Percentiles rank a stretch among this genome's conserved stretches.
These are phyloP conservation scores for Oreochromis aureus DNA, from an alignment of 2,113 vertebrate genomes.

Conservation along the genomic window DNA sequence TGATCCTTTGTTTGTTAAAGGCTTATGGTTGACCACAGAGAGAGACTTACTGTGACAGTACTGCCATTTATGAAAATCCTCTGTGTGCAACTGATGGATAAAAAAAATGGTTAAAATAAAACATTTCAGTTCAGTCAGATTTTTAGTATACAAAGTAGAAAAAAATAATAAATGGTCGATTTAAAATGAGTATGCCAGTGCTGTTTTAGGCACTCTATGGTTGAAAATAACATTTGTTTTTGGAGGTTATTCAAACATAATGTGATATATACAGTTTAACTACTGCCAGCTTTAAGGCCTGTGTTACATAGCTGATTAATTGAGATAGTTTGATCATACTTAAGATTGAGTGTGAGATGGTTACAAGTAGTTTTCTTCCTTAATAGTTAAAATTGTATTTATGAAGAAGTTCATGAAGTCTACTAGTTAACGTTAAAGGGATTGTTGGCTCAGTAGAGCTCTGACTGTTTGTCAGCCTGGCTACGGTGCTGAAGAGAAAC, in stretches of 20 bases:
- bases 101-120: background rate
- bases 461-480: rapidly evolving
- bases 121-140: rapidly evolving
- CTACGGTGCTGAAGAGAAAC: background rate
- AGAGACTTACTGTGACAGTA: background rate
- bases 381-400: too few relatives aligned
- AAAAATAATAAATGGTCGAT: background rate
- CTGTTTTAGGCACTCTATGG: background rate
- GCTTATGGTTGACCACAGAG: background rate
- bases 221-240: background rate
- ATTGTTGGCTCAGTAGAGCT: background rate
- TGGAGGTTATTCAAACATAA: background rate
- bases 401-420: too few relatives aligned
- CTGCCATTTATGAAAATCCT: background rate
- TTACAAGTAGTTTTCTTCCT: too few relatives aligned
- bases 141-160: background rate
- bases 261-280: background rate
- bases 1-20: background rate
- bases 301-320: background rate
- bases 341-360: background rate
- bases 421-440: rapidly evolving
- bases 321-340: background rate
- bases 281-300: background rate
- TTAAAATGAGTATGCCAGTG: rapidly evolving
- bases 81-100: background rate